Conservation (phyloP, 1,140 invertebrate genomes). For the Dermatophagoides farinae region DNA sequence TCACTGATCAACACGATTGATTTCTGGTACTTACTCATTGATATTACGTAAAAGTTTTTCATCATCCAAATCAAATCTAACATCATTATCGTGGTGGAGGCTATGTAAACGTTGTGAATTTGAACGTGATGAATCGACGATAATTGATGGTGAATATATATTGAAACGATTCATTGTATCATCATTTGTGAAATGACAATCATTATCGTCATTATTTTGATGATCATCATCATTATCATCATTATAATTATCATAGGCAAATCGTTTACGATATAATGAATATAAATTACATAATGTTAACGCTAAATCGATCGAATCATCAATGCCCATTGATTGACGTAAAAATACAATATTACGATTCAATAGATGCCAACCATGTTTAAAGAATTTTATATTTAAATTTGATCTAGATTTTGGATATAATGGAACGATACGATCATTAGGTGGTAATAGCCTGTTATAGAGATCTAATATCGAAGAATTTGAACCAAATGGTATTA, state of each 20-base stretch:
- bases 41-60: background rate
- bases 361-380: constrained; percentile 62
- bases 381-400: constrained; percentile 48
- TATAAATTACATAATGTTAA: constrained; percentile 50
- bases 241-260: background rate
- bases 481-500: constrained; percentile 49
- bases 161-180: background rate
- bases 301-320: constrained; percentile 41
- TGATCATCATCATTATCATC: background rate
- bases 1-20: background rate
- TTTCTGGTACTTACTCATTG: background rate
- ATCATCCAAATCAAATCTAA: too few relatives aligned
- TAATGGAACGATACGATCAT: constrained; percentile 44
- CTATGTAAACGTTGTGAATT: background rate
- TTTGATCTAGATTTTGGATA: constrained; percentile 33
- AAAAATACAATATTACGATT: constrained; percentile 71
- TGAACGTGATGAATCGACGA: background rate
- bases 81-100: background rate
- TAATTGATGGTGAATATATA: background rate
- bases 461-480: constrained; percentile 55
- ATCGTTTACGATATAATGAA: constrained; percentile 25
- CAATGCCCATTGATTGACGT: constrained; percentile 40
- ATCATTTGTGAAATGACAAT: background rate
- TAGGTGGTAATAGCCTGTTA: constrained; percentile 22
- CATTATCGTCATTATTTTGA: background rate